phyloP scores from a whole-genome alignment of 2,113 vertebrate species.

The human (Homo sapiens) region DNA sequence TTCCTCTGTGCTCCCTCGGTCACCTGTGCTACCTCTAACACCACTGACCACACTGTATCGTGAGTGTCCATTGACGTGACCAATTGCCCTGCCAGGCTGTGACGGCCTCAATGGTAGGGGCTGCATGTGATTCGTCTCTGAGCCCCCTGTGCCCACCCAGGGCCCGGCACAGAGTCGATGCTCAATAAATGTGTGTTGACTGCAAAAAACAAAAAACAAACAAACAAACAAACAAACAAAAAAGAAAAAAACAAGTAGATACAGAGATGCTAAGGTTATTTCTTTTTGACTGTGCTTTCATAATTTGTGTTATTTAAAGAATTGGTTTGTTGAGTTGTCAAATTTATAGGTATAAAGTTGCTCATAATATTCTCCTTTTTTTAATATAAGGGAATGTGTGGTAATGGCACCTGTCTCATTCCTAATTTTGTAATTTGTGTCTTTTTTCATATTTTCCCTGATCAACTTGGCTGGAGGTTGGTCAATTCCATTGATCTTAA shows the following conservation, averaged over 20 bases:
- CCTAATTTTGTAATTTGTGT: not conserved
- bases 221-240: too few species aligned
- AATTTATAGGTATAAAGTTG: not conserved
- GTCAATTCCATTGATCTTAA: not conserved
- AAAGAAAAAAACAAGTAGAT: not conserved
- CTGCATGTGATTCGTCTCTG: not conserved
- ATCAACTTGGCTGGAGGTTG: not conserved
- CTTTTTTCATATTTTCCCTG: not conserved
- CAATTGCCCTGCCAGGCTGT: not conserved
- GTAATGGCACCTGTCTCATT: not conserved
- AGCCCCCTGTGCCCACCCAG: not conserved
- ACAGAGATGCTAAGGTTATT: not conserved
- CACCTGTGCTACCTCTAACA: conserved; percentile 75
- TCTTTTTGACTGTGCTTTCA: not conserved
- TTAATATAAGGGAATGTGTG: not conserved
- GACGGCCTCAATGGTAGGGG: not conserved
- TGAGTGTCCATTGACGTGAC: conserved; percentile 49
- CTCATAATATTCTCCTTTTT: not conserved
- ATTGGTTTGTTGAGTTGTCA: not conserved
- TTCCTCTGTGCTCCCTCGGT: conserved; percentile 39
- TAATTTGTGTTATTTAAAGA: not conserved
- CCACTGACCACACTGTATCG: conserved; percentile 69
- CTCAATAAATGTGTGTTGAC: conserved; percentile 73
- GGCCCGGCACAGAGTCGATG: conserved; percentile 21
- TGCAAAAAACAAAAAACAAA: not conserved